Evolutionary conservation across 2,888 invertebrate genomes (phyloP).

Genomic region (Smittia sp.): DNA sequence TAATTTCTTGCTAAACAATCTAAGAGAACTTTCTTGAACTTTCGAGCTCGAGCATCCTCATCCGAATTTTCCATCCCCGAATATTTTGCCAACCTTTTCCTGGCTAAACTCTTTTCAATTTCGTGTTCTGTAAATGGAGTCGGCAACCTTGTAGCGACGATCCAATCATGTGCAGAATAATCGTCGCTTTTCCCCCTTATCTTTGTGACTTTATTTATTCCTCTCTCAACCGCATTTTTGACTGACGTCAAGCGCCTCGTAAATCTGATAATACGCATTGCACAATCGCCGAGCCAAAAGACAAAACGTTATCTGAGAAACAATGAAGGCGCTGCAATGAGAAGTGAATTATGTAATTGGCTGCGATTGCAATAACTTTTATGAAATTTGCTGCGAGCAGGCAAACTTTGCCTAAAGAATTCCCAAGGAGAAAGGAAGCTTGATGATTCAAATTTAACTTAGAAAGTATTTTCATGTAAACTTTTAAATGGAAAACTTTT

Average conservation of each 20-base stretch:
- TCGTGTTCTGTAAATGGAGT: no score
- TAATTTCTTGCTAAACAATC: no score
- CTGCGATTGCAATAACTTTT: neutral
- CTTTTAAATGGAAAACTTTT: neutral
- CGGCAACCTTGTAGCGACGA: neutral
- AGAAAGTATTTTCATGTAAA: neutral
- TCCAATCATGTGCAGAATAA: neutral
- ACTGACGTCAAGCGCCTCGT: neutral
- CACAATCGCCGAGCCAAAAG: neutral
- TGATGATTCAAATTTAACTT: neutral
- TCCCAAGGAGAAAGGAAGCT: neutral
- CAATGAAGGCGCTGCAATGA: no score
- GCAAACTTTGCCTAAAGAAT: neutral
- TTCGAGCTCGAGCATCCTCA: no score
- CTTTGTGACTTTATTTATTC: neutral
- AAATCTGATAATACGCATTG: conserved; percentile 13
- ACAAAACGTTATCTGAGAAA: neutral
- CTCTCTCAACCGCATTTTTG: neutral
- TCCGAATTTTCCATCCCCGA: no score
- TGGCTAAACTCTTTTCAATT: no score
- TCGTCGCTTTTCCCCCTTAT: conserved; percentile 2
- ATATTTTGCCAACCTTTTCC: no score
- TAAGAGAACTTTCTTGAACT: no score
- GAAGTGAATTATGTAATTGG: neutral
- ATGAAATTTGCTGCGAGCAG: no score